Base-by-base conservation (phyloP, 2,888 invertebrate species). In the Hirtodrosophila confusa region DNA sequence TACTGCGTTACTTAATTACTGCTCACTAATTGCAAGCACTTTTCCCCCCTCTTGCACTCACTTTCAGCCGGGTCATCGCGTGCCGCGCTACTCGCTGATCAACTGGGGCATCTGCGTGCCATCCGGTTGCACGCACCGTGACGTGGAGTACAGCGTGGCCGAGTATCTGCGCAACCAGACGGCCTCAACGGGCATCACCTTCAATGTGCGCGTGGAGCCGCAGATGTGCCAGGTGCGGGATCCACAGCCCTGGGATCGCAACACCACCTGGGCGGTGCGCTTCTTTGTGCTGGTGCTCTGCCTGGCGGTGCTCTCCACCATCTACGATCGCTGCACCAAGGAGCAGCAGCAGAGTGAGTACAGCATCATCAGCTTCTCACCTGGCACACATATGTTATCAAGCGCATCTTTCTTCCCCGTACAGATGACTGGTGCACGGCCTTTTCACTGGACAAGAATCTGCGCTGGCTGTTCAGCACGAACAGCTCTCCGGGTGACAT, bases 51-150 rank as follows among this genome's bases (percentile, higher is more conserved):
- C 12, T 23, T 11, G 7, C 11, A 3, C 23, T 29, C 11, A n/a
- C 9, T n/a, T 48, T 91, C 91, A 95, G 95, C 94, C 95, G 43
- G 95, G 95, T 5, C 95, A 95, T 89, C 92, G 95, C 66, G 94
- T 95, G 6, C 95, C 95, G 0, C 92, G 94, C 68, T 95, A 93
- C 80, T 94, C 94, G 3, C 93, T 93, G 11, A 92, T 95, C 48
- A 94, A 94, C 75, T 95, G 95, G 95, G 95, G 93, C 3, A 86
- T 95, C 10, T 95, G 95, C 80, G 92, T 94, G n/a, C 95, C 95
- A 2, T 92, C 93, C 3, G 92, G 93, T 0, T 95, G 95, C 87
- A 92, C 92, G 0, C 69, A 93, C 7, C 84, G 91, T 23, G 95
- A 95, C 79, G 93, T 95, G 1, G 93, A 94, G 85, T 89, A 92